phyloP scores from a whole-genome alignment of 1,140 invertebrate species.

The Brachionus asplanchnoidis region DNA sequence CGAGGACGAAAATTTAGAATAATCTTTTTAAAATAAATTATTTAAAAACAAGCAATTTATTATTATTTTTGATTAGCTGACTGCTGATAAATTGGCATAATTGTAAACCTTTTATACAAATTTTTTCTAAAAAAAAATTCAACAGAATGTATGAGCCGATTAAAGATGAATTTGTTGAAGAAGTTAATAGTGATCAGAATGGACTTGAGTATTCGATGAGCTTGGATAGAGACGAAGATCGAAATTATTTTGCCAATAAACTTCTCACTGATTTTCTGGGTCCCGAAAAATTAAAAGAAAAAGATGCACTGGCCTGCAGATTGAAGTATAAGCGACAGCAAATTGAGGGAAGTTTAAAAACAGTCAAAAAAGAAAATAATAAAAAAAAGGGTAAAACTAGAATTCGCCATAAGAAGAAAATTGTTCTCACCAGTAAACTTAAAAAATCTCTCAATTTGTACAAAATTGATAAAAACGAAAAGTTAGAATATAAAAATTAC shows the following conservation, averaged over 20 bases:
- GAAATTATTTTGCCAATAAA: background rate
- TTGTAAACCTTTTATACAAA: background rate
- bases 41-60: background rate
- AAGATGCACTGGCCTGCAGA: background rate
- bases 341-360: conserved; percentile 1
- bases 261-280: background rate
- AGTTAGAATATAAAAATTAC: background rate
- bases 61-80: background rate
- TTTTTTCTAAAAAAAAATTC: too few relatives aligned
- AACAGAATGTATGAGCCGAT: conserved; percentile 21
- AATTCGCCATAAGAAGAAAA: background rate
- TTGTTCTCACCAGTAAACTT: background rate
- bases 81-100: conserved; percentile 8
- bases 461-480: conserved; percentile 13
- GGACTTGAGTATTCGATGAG: background rate
- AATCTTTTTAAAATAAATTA: background rate
- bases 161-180: background rate
- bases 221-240: background rate
- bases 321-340: conserved; percentile 30
- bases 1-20: conserved; percentile 44
- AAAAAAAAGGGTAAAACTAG: conserved; percentile 20
- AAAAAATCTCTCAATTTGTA: conserved; percentile 21
- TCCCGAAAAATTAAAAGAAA: conserved; percentile 35
- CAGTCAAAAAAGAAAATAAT: background rate
- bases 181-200: background rate